These are phyloP conservation scores for Pelodytes ibericus DNA, from an alignment of 2,797 vertebrate species.

Conservation along the genomic window DNA sequence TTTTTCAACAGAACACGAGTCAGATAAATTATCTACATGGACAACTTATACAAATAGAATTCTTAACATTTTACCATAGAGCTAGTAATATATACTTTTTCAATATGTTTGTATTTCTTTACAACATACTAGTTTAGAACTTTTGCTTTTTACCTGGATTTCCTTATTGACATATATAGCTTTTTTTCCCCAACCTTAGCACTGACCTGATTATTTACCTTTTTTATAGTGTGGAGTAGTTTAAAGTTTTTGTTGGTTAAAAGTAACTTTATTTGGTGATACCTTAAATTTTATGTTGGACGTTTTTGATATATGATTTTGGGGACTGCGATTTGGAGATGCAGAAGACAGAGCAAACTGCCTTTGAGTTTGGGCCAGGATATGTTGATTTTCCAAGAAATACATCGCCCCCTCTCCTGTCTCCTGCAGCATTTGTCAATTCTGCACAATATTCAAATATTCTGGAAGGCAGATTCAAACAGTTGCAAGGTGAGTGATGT, in stretches of 20 bases:
- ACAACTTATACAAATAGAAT: too few relatives aligned
- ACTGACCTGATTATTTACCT: neutral
- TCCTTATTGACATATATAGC: too few relatives aligned
- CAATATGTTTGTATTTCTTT: too few relatives aligned
- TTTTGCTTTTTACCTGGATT: too few relatives aligned
- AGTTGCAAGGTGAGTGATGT: slow-evolving; percentile 87
- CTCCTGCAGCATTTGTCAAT: slow-evolving; percentile 89
- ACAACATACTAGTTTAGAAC: too few relatives aligned
- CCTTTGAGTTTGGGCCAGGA: slow-evolving; percentile 51
- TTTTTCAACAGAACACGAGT: neutral
- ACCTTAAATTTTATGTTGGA: neutral
- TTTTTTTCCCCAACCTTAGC: too few relatives aligned
- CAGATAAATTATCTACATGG: neutral
- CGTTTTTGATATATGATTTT: neutral
- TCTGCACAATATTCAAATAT: slow-evolving; percentile 88
- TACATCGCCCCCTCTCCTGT: slow-evolving; percentile 75
- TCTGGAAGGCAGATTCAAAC: slow-evolving; percentile 91
- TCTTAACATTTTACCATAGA: too few relatives aligned
- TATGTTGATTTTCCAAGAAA: slow-evolving; percentile 75
- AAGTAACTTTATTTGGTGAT: neutral
- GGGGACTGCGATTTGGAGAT: neutral
- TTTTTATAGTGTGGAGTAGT: neutral
- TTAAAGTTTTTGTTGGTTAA: neutral
- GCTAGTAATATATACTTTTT: too few relatives aligned
- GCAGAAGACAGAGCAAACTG: slow-evolving; percentile 12